A percentile compares a stretch with the other conserved stretches of the same genome.
phyloP scores from a whole-genome alignment of 2,113 vertebrate genomes.

The Pelecanus crispus region DNA sequence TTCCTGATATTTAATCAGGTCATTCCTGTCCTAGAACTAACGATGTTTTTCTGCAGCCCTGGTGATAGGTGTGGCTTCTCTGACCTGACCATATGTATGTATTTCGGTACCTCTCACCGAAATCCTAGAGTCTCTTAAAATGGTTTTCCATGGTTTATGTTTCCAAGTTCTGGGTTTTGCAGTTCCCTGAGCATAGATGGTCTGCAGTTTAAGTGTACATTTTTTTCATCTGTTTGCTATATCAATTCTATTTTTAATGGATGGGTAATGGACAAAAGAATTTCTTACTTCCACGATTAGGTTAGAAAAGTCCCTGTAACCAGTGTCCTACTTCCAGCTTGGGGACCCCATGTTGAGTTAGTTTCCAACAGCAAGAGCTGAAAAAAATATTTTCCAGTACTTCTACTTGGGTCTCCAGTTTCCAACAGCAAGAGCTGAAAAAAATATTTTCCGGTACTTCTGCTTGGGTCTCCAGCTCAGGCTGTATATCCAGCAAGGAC shows the following conservation, averaged over 20 bases:
- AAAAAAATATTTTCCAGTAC: not conserved
- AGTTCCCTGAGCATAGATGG: not conserved
- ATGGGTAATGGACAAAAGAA: not conserved
- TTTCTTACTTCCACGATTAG: not conserved
- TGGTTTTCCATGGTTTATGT: not conserved
- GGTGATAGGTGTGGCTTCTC: not conserved
- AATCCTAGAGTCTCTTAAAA: not conserved
- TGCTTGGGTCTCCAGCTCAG: not conserved
- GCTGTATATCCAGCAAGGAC: fast-evolving
- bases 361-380: not conserved
- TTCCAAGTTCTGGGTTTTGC: not conserved
- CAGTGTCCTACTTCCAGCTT: not conserved
- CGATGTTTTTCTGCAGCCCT: not conserved
- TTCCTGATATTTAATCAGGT: not conserved
- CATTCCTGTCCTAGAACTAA: not conserved
- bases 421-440: not conserved
- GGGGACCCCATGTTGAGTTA: not conserved
- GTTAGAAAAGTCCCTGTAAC: not conserved
- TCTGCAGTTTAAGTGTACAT: not conserved
- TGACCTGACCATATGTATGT: not conserved
- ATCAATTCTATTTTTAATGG: not conserved
- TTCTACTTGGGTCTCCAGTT: not conserved
- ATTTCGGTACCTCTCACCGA: not conserved
- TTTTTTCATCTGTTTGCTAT: not conserved
- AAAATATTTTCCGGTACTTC: not conserved